These are phyloP conservation scores for Ctenosaura bakeri DNA, from an alignment of 2,797 vertebrate genomes.

Conservation along the genomic window DNA sequence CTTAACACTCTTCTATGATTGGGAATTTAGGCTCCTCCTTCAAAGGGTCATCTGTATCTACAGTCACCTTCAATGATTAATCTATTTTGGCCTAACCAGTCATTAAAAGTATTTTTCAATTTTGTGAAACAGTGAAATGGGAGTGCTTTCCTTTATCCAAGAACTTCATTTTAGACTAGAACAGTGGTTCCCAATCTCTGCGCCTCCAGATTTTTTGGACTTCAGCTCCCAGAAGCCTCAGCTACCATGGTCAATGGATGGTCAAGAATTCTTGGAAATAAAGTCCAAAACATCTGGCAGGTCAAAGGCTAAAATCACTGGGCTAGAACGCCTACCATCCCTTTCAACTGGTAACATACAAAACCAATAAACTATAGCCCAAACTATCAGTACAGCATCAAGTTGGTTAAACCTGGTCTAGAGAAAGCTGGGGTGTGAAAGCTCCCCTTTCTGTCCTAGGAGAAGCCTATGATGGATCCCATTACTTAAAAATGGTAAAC, in stretches of 20 bases:
- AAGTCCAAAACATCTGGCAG: too few relatives aligned
- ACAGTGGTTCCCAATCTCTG: too few relatives aligned
- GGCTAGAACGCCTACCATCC: neutral
- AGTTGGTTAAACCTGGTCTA: neutral
- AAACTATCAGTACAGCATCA: neutral
- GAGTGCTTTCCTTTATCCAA: neutral
- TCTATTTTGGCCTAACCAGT: neutral
- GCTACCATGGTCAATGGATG: too few relatives aligned
- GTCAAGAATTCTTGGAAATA: too few relatives aligned
- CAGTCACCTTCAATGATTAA: neutral
- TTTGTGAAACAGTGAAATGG: neutral
- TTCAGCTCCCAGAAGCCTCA: too few relatives aligned
- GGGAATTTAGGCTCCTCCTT: neutral
- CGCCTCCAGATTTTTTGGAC: too few relatives aligned
- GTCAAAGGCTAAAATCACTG: too few relatives aligned
- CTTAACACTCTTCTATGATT: neutral
- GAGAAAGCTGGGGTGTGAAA: neutral
- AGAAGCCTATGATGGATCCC: neutral
- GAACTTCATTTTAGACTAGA: neutral
- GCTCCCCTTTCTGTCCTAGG: neutral
- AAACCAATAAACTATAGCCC: neutral
- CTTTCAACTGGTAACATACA: neutral
- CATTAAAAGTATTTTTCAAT: neutral
- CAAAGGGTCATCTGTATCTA: neutral
- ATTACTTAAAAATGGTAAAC: neutral